Base-by-base conservation (phyloP, 1,140 invertebrate species). In the Drosophila triauraria region DNA sequence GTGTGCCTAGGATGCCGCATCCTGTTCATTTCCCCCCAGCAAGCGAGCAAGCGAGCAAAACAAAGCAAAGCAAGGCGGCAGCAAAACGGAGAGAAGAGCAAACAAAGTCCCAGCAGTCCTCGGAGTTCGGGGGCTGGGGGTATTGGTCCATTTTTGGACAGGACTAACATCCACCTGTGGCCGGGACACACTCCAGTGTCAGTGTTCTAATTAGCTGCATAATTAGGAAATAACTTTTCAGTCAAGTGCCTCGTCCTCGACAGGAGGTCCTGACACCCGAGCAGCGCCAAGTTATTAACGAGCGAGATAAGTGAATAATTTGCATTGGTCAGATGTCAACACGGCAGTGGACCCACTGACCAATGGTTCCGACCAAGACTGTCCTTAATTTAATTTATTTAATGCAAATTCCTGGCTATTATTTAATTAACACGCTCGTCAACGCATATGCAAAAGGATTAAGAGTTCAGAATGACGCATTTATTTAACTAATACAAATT, bases 191-290 rank as follows among this genome's bases (percentile, higher is more conserved):
- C 65, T 43, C 5, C 23, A 38, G 38, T 38, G 27, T 44, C 25
- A 40, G 44, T 32, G 58, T 38, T 27, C 51, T 71, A 71, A 72
- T 72, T 72, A 71, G 69, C 40, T 32, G 51, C 64, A 57, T 70
- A 42, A 71, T 71, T 50, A 32, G 43, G 12, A 72, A 42, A 27
- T 44, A 48, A 48, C 35, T 47, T 68, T 38, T 13, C 15, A 8
- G 64, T 43, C 30, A 56, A 70, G 46, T 10, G 25, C 13, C 9
- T 13, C 0, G 20, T 32, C 32, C 32, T 54, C 4, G 35, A 23
- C 9, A 10, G 23, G 20, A 25, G 53, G 53, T 56, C 53, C 53
- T 56, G 35, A 3, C 25, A 56, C 8, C 53, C 35, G 35, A 56
- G 53, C 15, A 10, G 32, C 51, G 32, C 17, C 7, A 38, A 54